A percentile compares a stretch with the other conserved stretches of the same genome.
Evolutionary conservation across 2,113 vertebrate genomes (phyloP).

Genomic region (Australoheros scitulus): DNA sequence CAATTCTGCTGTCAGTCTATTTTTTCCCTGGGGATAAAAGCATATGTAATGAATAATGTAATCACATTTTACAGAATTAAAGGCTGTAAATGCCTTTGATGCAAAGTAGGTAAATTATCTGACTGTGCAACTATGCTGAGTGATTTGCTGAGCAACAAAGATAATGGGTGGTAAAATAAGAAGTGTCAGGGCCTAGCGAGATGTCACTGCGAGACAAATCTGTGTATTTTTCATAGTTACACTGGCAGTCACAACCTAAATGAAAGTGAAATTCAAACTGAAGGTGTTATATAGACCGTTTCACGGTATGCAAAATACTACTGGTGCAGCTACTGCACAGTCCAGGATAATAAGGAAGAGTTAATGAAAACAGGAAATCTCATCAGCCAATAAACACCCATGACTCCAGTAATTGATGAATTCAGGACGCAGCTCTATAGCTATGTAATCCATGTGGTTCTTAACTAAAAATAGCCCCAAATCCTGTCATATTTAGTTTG

Average conservation of each 20-base stretch:
- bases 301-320: neutral
- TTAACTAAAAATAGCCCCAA: constrained; percentile 61
- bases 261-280: neutral
- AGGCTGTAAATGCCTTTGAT: constrained; percentile 39
- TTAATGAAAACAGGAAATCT: neutral
- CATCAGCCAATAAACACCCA: constrained; percentile 43
- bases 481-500: constrained; percentile 57
- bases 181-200: neutral
- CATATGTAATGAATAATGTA: constrained; percentile 23
- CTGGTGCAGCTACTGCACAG: neutral
- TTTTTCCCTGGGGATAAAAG: neutral
- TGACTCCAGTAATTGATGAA: constrained; percentile 57
- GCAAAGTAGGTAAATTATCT: constrained; percentile 34
- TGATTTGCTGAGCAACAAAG: constrained; percentile 32
- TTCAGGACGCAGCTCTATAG: constrained; percentile 53
- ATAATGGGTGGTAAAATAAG: constrained; percentile 13
- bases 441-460: constrained; percentile 50
- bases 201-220: constrained; percentile 26
- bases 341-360: neutral
- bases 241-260: constrained; percentile 5
- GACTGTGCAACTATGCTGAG: constrained; percentile 1
- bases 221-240: neutral
- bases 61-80: constrained; percentile 54
- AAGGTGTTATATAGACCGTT: neutral
- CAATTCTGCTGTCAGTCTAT: constrained; percentile 41